phyloP scores from a whole-genome alignment of 2,113 vertebrate species.

The Paedocypris sp. region DNA sequence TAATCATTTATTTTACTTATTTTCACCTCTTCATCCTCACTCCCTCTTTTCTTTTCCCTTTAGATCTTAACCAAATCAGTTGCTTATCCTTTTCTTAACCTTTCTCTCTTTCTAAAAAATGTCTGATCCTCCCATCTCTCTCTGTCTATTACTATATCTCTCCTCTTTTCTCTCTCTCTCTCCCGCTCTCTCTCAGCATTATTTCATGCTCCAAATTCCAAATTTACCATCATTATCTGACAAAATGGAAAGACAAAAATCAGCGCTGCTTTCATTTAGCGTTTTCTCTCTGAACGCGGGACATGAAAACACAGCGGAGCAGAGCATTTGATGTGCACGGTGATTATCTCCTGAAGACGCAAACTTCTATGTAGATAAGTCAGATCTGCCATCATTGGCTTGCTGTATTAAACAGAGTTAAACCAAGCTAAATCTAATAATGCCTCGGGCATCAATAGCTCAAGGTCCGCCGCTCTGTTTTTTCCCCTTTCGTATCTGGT shows the following conservation, averaged over 20 bases:
- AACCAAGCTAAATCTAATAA: slow-evolving; percentile 8
- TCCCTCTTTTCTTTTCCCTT: too few relatives aligned
- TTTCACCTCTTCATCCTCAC: too few relatives aligned
- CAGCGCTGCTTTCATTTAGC: slow-evolving; percentile 6
- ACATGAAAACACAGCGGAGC: slow-evolving; percentile 10
- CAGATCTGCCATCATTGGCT: background rate
- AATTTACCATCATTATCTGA: slow-evolving; percentile 13
- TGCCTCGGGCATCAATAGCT: background rate
- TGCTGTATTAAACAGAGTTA: slow-evolving; percentile 14
- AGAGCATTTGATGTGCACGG: background rate
- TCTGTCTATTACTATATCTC: too few relatives aligned
- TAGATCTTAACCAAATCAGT: too few relatives aligned
- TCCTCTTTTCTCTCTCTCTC: too few relatives aligned
- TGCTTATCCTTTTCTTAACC: too few relatives aligned
- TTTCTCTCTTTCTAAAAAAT: too few relatives aligned
- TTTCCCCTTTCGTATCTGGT: background rate
- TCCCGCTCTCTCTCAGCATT: too few relatives aligned
- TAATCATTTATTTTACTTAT: too few relatives aligned
- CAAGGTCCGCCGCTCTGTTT: background rate
- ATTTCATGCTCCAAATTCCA: too few relatives aligned
- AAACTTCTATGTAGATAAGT: slow-evolving; percentile 6
- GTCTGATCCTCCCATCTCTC: too few relatives aligned
- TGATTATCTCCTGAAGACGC: background rate
- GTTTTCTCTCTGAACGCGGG: background rate
- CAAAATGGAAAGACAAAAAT: slow-evolving; percentile 17